Evolutionary conservation across 2,888 invertebrate genomes (phyloP), one percentile per base, ranked within the genome.

Genomic region (Cryptus armator): DNA sequence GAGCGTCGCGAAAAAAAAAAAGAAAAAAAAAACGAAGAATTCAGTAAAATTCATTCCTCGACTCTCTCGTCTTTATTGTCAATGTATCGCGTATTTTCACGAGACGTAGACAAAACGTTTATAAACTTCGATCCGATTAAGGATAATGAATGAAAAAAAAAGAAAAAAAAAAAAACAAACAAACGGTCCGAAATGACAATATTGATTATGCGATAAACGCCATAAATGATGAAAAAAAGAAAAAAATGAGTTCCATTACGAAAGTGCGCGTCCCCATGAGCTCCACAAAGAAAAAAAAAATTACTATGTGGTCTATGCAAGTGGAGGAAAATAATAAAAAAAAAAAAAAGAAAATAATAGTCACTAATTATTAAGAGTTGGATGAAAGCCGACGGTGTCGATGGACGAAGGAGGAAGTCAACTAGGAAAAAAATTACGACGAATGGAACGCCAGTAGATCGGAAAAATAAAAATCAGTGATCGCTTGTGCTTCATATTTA

Each of bases 401-500:
- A 74, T 51, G 77, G 67, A 80, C 67, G 81, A 79, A 19, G 70
- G 48, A 83, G 84, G 7, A 53, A 59, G 77, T 77, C 74, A 64
- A 77, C 43, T 24, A 75, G 14, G 59, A 56, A 51, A 19, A 64
- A 70, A 77, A 86, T 74, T 71, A 68, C 62, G 43, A 83, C 62
- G 71, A 74, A 82, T 4, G 62, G 87, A 80, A 81, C 71, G 74
- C 67, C 77, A 86, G 62, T 80, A 76, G 74, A 70, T 70, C 64
- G 53, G 48, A 86, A 56, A 74, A 32, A 32, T 14, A 74, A 71
- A 78, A 81, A 87, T 86, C 76, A 88, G 86, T 90, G 90, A 90
- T 89, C 89, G 91, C 90, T 92, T 92, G 89, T 89, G 92, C 92
- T 93, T 92, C 88, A 92, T 91, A 92, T 91, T 91, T 92, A 92